Percentiles rank a stretch among this genome's conserved stretches.
phyloP scores from a whole-genome alignment of 2,888 invertebrate genomes.

The Cetonia aurata region DNA sequence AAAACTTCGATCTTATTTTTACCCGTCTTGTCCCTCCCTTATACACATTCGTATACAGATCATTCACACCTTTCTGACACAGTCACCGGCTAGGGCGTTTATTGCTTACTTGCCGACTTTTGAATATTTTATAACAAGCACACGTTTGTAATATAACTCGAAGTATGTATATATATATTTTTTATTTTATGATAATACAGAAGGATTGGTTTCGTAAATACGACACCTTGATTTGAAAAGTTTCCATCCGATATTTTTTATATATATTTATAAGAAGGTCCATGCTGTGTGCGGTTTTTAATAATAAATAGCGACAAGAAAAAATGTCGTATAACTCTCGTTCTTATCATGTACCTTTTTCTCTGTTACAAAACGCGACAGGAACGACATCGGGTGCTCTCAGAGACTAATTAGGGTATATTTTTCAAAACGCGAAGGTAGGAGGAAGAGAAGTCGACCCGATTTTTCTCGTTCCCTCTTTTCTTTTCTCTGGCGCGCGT shows the following conservation, averaged over 20 bases:
- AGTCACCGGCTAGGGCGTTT: constrained; percentile 39
- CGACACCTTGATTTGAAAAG: too few species aligned
- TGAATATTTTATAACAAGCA: constrained; percentile 24
- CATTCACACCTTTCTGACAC: constrained; percentile 12
- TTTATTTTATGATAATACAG: too few species aligned
- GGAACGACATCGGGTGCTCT: constrained; percentile 12
- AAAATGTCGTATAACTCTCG: too few species aligned
- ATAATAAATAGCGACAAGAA: too few species aligned
- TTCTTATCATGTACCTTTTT: too few species aligned
- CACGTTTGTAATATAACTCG: too few species aligned
- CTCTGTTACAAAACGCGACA: too few species aligned
- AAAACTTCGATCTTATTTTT: constrained; percentile 64
- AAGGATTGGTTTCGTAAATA: too few species aligned
- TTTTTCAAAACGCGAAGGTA: constrained; percentile 47
- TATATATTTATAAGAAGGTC: constrained; percentile 53
- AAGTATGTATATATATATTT: too few species aligned
- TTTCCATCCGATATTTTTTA: constrained; percentile 45
- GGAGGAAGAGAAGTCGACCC: constrained; percentile 5
- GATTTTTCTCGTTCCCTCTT: neutral
- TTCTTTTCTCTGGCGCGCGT: neutral
- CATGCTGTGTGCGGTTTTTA: constrained; percentile 52
- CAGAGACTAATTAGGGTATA: constrained; percentile 51
- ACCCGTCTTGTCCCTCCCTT: constrained; percentile 23
- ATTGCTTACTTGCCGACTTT: constrained; percentile 42
- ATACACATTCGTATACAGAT: constrained; percentile 23